phyloP scores from a whole-genome alignment of 2,113 vertebrate species.

The Vidua macroura region DNA sequence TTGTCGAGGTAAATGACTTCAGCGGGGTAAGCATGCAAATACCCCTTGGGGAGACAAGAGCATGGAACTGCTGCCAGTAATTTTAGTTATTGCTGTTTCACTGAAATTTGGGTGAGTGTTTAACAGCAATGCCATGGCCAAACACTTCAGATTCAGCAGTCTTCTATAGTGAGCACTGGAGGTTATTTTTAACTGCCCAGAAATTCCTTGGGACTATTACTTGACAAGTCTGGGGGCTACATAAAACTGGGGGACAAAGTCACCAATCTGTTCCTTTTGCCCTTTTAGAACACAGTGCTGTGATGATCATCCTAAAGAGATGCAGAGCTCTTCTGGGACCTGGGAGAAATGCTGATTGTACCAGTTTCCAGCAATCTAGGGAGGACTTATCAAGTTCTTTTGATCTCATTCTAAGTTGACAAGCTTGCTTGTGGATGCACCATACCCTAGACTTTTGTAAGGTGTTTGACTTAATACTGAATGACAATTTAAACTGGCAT shows the following conservation, averaged over 20 bases:
- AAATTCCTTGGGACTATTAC: background rate
- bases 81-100: background rate
- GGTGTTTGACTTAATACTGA: background rate
- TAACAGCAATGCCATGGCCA: background rate
- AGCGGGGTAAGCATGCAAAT: background rate
- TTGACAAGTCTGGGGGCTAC: background rate
- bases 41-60: background rate
- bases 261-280: background rate
- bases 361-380: background rate
- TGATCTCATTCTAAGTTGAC: background rate
- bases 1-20: background rate
- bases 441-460: background rate
- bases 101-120: background rate
- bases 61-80: background rate
- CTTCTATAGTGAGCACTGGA: background rate
- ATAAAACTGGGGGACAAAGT: background rate
- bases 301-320: background rate
- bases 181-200: background rate
- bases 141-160: background rate
- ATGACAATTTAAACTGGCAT: slow-evolving; percentile 12
- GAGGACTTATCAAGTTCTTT: background rate
- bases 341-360: background rate
- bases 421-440: background rate
- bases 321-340: background rate
- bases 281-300: background rate